phyloP scores from a whole-genome alignment of 2,113 vertebrate species.

The Formicarius rufipectus region DNA sequence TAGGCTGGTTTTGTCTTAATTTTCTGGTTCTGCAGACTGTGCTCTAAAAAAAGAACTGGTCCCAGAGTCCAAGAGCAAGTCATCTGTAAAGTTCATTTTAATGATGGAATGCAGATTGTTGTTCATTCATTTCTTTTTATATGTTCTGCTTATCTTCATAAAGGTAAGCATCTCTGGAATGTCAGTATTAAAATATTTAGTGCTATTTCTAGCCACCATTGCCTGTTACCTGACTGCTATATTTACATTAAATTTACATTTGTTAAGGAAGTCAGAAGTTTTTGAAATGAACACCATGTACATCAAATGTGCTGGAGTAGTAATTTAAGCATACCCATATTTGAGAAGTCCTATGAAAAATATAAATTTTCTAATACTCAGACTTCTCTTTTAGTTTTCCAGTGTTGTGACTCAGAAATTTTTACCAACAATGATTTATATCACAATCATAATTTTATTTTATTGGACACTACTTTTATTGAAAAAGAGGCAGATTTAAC shows the following conservation, averaged over 20 bases:
- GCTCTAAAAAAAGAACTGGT: constrained; percentile 38
- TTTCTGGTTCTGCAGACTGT: constrained; percentile 44
- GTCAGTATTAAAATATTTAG: constrained; percentile 7
- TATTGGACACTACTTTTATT: neutral
- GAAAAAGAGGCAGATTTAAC: neutral
- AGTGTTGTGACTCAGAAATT: neutral
- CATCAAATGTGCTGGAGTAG: neutral
- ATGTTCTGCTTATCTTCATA: constrained; percentile 44
- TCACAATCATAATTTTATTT: neutral
- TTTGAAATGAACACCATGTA: neutral
- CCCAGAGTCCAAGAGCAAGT: constrained; percentile 24
- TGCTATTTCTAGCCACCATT: neutral
- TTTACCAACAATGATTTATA: neutral
- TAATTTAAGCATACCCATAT: neutral
- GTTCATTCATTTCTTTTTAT: neutral
- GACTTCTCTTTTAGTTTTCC: neutral
- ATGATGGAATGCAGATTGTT: constrained; percentile 9
- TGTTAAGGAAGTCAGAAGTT: neutral
- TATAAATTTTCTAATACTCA: neutral
- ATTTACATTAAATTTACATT: constrained; percentile 10
- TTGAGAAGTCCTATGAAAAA: neutral
- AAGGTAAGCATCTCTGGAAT: constrained; percentile 36
- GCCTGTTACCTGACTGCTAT: neutral
- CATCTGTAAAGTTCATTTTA: constrained; percentile 64
- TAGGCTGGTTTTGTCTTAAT: constrained; percentile 42